phyloP scores from a whole-genome alignment of 1,140 invertebrate species.

The Trichogramma pretiosum region DNA sequence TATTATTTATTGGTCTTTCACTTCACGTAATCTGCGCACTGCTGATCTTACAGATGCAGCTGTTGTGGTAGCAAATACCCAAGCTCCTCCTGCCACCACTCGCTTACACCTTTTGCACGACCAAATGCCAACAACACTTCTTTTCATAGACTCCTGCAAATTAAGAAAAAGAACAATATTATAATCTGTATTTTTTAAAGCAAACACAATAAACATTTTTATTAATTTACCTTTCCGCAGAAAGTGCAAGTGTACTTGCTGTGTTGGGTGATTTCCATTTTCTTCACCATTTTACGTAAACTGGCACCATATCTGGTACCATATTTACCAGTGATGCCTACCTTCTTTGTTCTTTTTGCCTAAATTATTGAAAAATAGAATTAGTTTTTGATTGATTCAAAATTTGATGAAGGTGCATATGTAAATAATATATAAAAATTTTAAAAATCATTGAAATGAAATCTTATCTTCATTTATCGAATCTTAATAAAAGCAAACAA shows the following conservation, averaged over 20 bases:
- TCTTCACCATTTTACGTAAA: slow-evolving; percentile 99
- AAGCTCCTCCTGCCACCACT: slow-evolving; percentile 90
- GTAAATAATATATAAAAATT: too few relatives aligned
- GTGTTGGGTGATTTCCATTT: slow-evolving; percentile 99
- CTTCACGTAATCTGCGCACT: slow-evolving; percentile 91
- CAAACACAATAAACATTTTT: background rate
- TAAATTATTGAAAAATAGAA: slow-evolving; percentile 54
- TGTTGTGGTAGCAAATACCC: slow-evolving; percentile 93
- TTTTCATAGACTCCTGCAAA: slow-evolving; percentile 92
- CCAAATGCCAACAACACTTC: slow-evolving; percentile 97
- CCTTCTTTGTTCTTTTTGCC: slow-evolving; percentile 99
- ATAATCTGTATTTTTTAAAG: slow-evolving; percentile 2
- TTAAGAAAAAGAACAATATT: slow-evolving; percentile 30
- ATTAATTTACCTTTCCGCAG: slow-evolving; percentile 84
- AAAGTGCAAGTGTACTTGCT: slow-evolving; percentile 98
- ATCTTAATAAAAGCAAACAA: too few relatives aligned
- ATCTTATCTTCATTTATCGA: too few relatives aligned
- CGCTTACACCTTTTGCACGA: slow-evolving; percentile 92
- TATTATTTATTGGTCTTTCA: slow-evolving; percentile 87
- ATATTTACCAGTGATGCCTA: slow-evolving; percentile 99
- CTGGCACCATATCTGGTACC: slow-evolving; percentile 99
- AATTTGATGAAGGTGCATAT: too few relatives aligned
- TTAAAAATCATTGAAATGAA: too few relatives aligned
- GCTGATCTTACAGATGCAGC: slow-evolving; percentile 92
- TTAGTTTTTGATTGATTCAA: too few relatives aligned